These are phyloP conservation scores for Trissoscelio sp. DNA, from an alignment of 2,888 invertebrate genomes.

Conservation along the genomic window DNA sequence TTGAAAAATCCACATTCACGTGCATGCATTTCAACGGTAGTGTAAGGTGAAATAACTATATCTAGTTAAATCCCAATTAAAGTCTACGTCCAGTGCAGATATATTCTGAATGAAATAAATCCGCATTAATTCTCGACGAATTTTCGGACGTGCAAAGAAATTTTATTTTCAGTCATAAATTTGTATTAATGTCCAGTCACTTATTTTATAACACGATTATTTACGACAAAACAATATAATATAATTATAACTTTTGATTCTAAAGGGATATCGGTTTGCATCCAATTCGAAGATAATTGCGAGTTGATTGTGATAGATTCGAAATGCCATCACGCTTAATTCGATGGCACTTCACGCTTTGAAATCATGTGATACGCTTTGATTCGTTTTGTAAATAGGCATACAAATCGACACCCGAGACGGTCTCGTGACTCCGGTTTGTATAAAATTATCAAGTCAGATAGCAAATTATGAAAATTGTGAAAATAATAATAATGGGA, in stretches of 20 bases:
- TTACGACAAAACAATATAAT: not conserved
- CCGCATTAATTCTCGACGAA: not conserved
- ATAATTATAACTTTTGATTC: not conserved
- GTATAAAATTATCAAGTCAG: slow-evolving; percentile 23
- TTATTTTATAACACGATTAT: slow-evolving; percentile 6
- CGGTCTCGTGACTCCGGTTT: slow-evolving; percentile 4
- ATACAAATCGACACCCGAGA: slow-evolving; percentile 14
- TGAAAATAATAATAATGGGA: not conserved
- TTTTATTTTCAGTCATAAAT: not conserved
- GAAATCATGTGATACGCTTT: slow-evolving; percentile 59
- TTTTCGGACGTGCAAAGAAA: not conserved
- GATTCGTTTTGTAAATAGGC: slow-evolving; percentile 51
- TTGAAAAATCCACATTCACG: not conserved
- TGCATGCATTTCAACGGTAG: not conserved
- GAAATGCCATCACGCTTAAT: slow-evolving; percentile 36
- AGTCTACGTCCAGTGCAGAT: not conserved
- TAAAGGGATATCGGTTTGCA: slow-evolving; percentile 18
- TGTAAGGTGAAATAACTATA: not conserved
- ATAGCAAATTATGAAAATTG: slow-evolving; percentile 7
- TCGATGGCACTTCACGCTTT: slow-evolving; percentile 40
- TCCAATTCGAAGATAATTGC: slow-evolving; percentile 31
- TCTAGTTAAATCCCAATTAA: not conserved
- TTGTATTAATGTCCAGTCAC: not conserved
- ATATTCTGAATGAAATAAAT: not conserved
- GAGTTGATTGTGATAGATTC: slow-evolving; percentile 53